phyloP scores from a whole-genome alignment of 1,140 invertebrate genomes.

The Euschistus heros region DNA sequence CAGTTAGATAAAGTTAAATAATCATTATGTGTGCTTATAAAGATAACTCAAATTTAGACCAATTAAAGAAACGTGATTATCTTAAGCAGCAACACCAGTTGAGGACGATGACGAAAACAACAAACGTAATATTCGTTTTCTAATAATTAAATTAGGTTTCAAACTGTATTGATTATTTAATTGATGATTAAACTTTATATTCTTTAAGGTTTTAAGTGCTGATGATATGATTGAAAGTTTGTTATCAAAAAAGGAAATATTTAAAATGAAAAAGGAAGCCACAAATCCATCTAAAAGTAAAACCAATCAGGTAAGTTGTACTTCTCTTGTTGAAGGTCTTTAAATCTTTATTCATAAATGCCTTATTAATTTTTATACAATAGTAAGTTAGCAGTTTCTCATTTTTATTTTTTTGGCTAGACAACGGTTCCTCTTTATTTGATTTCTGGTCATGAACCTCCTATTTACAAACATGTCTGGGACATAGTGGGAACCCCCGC shows the following conservation, averaged over 20 bases:
- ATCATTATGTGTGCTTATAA: slow-evolving; percentile 13
- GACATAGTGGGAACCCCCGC: slow-evolving; percentile 36
- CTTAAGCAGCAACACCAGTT: slow-evolving; percentile 27
- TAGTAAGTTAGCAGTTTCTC: slow-evolving; percentile 25
- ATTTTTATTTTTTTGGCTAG: too few relatives aligned
- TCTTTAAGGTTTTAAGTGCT: slow-evolving; percentile 29
- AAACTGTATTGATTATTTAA: slow-evolving; percentile 5
- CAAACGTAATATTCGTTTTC: slow-evolving; percentile 17
- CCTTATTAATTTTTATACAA: background rate
- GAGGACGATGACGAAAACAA: slow-evolving; percentile 24
- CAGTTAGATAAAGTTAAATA: too few relatives aligned
- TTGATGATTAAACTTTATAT: background rate
- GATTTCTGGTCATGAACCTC: slow-evolving; percentile 38
- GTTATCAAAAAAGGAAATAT: slow-evolving; percentile 31
- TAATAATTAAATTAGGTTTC: background rate
- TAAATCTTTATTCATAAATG: too few relatives aligned
- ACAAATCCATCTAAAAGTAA: background rate
- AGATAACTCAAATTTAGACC: slow-evolving; percentile 5
- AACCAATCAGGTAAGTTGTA: slow-evolving; percentile 4
- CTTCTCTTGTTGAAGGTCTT: background rate
- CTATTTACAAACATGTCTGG: slow-evolving; percentile 41
- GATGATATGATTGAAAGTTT: slow-evolving; percentile 31
- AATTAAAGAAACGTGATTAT: slow-evolving; percentile 25
- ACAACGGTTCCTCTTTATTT: slow-evolving; percentile 37
- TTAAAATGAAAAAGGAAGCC: slow-evolving; percentile 24